Base-by-base conservation (phyloP, 2,888 invertebrate species). In the Drosophila koepferae region DNA sequence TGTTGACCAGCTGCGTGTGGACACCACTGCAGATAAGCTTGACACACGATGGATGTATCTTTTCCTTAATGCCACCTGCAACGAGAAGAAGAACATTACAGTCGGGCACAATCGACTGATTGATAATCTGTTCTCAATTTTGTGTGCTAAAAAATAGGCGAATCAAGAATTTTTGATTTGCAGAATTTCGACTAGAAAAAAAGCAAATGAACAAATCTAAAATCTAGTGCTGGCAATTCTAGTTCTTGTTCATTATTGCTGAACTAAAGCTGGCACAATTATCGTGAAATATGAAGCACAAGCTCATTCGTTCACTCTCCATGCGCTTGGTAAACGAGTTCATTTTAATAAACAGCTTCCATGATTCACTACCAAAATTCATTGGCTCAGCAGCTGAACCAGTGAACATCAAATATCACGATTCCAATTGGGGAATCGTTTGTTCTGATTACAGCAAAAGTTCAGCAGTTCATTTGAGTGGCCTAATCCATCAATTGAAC, bases 11-110 rank as follows among this genome's bases (percentile, higher is more conserved):
- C 78, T 96, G 96, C 16, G 95, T 95, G 92, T 97, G 97, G 43
- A 96, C 96, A 6, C 96, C 96, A n/a, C 96, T 96, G 91, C 96
- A 96, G 94, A 96, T 96, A 63, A 97, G 93, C 93, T 97, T 96
- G 55, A 97, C 95, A 85, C 95, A 96, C 92, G 95, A 95, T 9
- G 96, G 96, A 75, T 96, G 96, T 36, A 94, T 93, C 78, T 94
- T 95, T 68, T 96, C 95, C 34, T 87, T 94, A 60, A 95, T 93
- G n/a, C 96, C 96, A 43, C 96, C 96, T 90, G n/a, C 2, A 8
- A 20, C 3, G 0, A 7, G 10, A 20, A 6, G 9, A 7, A n/a
- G 2, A 28, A 28, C 28, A 5, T 28, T 28, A 5, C 28, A 28
- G 5, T 28, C 28, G 28, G 28, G 28, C 28, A 28, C 5, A 28